These are phyloP conservation scores for Prionailurus viverrinus DNA, from an alignment of 2,113 vertebrate species.

Conservation along the genomic window DNA sequence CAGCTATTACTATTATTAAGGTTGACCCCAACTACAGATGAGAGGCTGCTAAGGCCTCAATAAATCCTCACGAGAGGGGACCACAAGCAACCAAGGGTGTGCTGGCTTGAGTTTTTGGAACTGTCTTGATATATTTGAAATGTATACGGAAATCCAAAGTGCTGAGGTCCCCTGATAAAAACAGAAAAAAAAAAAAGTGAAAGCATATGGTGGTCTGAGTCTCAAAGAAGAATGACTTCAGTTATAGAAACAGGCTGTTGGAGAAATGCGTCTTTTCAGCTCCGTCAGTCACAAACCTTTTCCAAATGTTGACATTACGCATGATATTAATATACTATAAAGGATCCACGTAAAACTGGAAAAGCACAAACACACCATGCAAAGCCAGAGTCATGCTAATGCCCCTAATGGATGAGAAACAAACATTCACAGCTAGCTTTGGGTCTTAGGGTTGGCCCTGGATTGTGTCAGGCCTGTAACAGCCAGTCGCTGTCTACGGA, in stretches of 20 bases:
- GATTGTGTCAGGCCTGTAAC: neutral
- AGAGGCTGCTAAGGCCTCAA: neutral
- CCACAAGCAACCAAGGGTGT: neutral
- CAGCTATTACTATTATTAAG: neutral
- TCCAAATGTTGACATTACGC: conserved; percentile 54
- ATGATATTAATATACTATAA: conserved; percentile 40
- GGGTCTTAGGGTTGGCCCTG: neutral
- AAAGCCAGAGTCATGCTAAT: neutral
- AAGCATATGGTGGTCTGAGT: conserved; percentile 56
- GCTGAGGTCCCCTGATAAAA: conserved; percentile 40
- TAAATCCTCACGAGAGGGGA: neutral
- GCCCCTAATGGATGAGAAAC: neutral
- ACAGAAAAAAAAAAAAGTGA: neutral
- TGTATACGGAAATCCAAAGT: conserved; percentile 43
- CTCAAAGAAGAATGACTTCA: conserved; percentile 42
- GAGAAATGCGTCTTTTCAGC: conserved; percentile 47
- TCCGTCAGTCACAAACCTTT: conserved; percentile 57
- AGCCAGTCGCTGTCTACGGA: neutral
- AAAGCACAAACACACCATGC: neutral
- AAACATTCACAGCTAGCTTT: neutral
- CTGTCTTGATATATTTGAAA: conserved; percentile 68
- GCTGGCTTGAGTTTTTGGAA: conserved; percentile 37
- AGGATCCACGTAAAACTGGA: neutral
- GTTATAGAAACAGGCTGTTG: conserved; percentile 72
- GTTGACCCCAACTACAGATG: neutral